Conservation (phyloP, 2,888 invertebrate species). For the Parapristionchus giblindavisi region DNA sequence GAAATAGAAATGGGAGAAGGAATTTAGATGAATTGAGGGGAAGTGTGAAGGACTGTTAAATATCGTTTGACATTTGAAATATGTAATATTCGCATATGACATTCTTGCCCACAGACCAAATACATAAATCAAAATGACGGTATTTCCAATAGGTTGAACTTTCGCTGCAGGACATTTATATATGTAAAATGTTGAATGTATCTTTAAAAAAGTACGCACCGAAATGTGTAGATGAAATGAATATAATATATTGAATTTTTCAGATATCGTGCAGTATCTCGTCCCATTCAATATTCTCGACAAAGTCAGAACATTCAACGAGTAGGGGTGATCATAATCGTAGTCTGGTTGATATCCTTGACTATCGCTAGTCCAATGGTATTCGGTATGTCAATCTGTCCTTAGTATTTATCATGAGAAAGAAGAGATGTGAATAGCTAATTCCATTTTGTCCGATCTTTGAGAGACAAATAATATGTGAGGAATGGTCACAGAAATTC, state of each 20-base stretch:
- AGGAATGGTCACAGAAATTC: neutral
- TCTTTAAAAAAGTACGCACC: neutral
- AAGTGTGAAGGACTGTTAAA: neutral
- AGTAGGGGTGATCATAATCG: slow-evolving; percentile 89
- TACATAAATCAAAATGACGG: too few species aligned
- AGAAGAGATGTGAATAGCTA: too few species aligned
- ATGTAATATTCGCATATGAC: too few species aligned
- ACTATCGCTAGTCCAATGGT: slow-evolving; percentile 95
- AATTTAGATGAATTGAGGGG: neutral
- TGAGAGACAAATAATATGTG: neutral
- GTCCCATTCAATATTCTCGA: slow-evolving; percentile 97
- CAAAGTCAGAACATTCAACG: slow-evolving; percentile 90
- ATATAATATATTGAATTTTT: slow-evolving; percentile 20
- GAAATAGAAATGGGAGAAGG: neutral
- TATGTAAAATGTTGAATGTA: too few species aligned
- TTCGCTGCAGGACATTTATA: too few species aligned
- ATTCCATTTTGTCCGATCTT: neutral
- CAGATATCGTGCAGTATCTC: slow-evolving; percentile 98
- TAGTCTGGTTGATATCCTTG: slow-evolving; percentile 94
- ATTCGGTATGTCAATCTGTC: slow-evolving; percentile 77
- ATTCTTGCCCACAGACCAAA: too few species aligned
- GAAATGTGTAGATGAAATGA: neutral
- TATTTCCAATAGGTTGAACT: too few species aligned
- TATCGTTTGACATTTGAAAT: too few species aligned
- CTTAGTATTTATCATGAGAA: too few species aligned